Conservation (phyloP, 35 echinoderm and acorn worm species). For the Apostichopus japonicus region DNA sequence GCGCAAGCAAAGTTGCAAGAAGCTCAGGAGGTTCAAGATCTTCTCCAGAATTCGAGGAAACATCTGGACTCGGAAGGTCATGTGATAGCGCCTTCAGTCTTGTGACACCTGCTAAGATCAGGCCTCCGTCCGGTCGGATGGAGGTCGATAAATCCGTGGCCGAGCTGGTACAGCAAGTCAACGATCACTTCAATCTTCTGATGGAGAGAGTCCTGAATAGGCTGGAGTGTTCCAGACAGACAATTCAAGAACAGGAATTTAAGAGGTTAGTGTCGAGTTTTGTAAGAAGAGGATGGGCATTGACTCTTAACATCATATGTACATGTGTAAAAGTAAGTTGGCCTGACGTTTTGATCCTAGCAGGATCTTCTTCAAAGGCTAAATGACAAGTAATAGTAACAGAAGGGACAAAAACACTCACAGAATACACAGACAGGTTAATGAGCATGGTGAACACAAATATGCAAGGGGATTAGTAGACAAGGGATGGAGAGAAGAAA, state of each 20-base stretch:
- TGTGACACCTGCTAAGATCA: neutral
- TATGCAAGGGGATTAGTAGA: too few relatives aligned
- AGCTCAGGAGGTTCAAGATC: neutral
- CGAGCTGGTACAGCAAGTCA: neutral
- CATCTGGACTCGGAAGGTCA: neutral
- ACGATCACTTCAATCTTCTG: slow-evolving; percentile 3
- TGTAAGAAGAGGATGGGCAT: too few relatives aligned
- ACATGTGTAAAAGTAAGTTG: too few relatives aligned
- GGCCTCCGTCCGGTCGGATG: neutral
- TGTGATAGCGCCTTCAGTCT: slow-evolving; percentile 5
- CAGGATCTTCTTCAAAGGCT: too few relatives aligned
- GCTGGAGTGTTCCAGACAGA: neutral
- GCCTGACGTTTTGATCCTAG: too few relatives aligned
- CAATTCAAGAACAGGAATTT: neutral
- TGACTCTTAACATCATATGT: too few relatives aligned
- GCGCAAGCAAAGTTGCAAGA: neutral
- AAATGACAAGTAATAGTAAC: too few relatives aligned
- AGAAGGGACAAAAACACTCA: too few relatives aligned
- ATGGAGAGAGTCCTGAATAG: neutral
- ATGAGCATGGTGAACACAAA: too few relatives aligned
- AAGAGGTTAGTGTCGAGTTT: neutral
- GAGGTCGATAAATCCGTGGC: neutral
- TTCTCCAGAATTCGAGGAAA: neutral
- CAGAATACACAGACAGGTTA: too few relatives aligned
- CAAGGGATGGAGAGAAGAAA: too few relatives aligned